Evolutionary conservation across 2,113 vertebrate species (phyloP).

Genomic region (Pseudorhombus dupliciocellatus): DNA sequence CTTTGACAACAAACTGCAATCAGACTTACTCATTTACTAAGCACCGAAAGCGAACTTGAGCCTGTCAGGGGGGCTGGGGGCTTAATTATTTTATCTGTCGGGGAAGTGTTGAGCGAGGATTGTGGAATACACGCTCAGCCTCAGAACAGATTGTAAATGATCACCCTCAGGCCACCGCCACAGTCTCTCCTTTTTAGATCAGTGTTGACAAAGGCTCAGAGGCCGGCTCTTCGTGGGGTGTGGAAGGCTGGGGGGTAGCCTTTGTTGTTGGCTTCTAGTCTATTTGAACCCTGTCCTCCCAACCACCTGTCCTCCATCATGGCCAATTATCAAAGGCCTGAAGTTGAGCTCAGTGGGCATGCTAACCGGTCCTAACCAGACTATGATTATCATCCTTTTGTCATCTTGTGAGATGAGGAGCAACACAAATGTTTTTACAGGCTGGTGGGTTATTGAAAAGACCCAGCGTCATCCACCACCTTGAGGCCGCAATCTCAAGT

Average conservation of each 20-base stretch:
- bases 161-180: slow-evolving; percentile 40
- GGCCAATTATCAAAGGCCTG: slow-evolving; percentile 48
- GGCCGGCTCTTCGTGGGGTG: slow-evolving; percentile 39
- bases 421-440: not conserved
- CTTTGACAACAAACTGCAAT: slow-evolving; percentile 30
- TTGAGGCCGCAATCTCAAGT: slow-evolving; percentile 60
- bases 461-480: not conserved
- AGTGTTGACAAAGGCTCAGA: slow-evolving; percentile 56
- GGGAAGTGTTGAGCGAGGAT: slow-evolving; percentile 1
- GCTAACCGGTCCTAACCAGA: not conserved
- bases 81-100: slow-evolving; percentile 22
- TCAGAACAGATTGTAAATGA: slow-evolving; percentile 59
- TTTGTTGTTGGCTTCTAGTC: slow-evolving; percentile 67
- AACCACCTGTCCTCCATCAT: slow-evolving; percentile 58
- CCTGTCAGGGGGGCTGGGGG: not conserved
- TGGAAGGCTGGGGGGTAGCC: slow-evolving; percentile 12
- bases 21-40: slow-evolving; percentile 30
- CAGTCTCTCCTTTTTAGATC: slow-evolving; percentile 53
- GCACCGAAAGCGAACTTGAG: slow-evolving; percentile 14
- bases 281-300: slow-evolving; percentile 56
- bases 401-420: not conserved
- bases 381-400: not conserved
- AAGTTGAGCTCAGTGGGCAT: not conserved
- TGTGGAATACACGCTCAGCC: slow-evolving; percentile 4
- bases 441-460: slow-evolving; percentile 8